phyloP scores from a whole-genome alignment of 2,888 invertebrate species.

The Spilarctia lutea region DNA sequence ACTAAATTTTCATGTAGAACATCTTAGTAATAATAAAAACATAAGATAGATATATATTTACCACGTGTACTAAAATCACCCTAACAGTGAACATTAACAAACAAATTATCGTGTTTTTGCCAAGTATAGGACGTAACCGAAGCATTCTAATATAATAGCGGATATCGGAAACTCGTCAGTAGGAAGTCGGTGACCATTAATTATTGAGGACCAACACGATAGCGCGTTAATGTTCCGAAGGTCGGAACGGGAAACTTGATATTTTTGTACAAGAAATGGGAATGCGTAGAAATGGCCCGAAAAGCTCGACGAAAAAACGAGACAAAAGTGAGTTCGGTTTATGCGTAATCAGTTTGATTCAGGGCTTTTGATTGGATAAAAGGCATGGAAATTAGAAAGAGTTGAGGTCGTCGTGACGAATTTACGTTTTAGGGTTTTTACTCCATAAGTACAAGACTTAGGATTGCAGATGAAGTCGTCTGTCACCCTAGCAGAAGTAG shows the following conservation, averaged over 20 bases:
- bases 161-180: constrained; percentile 59
- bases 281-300: not conserved
- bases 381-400: not conserved
- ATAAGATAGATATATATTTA: not conserved
- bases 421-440: not conserved
- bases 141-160: constrained; percentile 40
- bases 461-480: no score
- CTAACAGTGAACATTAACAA: constrained; percentile 34
- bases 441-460: no score
- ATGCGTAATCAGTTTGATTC: not conserved
- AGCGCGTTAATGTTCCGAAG: constrained; percentile 38
- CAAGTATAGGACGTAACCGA: constrained; percentile 34
- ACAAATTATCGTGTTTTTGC: constrained; percentile 41
- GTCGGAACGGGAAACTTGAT: constrained; percentile 16
- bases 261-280: constrained; percentile 11
- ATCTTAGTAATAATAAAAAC: not conserved
- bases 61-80: not conserved
- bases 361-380: not conserved
- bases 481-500: no score
- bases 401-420: not conserved
- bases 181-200: constrained; percentile 43
- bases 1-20: no score
- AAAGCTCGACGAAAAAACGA: not conserved
- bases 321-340: not conserved
- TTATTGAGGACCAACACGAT: constrained; percentile 32